A percentile compares a stretch with the other conserved stretches of the same genome.
Evolutionary conservation across 1,140 invertebrate genomes (phyloP).

Genomic region (Musca vetustissima): DNA sequence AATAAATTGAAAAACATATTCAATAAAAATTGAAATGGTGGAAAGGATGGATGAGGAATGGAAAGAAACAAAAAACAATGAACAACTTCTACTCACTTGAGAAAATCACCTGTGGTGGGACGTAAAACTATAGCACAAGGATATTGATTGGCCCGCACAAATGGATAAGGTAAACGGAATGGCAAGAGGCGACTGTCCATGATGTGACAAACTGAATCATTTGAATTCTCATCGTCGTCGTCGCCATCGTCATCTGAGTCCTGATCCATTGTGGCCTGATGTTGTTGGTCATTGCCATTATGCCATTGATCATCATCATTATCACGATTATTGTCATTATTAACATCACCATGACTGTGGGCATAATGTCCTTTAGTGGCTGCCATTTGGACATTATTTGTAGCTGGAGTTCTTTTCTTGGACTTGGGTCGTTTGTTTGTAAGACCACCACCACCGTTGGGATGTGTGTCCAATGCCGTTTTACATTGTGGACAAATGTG

Average conservation of each 20-base stretch:
- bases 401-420: not conserved
- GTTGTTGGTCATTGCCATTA: slow-evolving; percentile 2
- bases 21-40: not conserved
- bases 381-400: not conserved
- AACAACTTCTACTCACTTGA: slow-evolving; percentile 65
- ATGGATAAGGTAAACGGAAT: slow-evolving; percentile 78
- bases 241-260: slow-evolving; percentile 1
- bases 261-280: not conserved
- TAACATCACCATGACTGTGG: not conserved
- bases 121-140: slow-evolving; percentile 75
- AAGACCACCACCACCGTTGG: no score
- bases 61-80: not conserved
- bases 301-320: not conserved
- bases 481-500: slow-evolving; percentile 71
- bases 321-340: not conserved
- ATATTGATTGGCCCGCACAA: slow-evolving; percentile 71
- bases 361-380: not conserved
- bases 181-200: slow-evolving; percentile 60
- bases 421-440: slow-evolving; percentile 15
- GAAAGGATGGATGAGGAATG: not conserved
- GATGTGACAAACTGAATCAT: not conserved
- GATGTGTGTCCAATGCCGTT: slow-evolving; percentile 58
- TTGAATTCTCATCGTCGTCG: not conserved
- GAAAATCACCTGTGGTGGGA: slow-evolving; percentile 78
- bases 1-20: not conserved